Percentiles rank a stretch among this genome's conserved stretches.
Evolutionary conservation across 2,113 vertebrate genomes (phyloP).

Genomic region (Tupaia chinensis): DNA sequence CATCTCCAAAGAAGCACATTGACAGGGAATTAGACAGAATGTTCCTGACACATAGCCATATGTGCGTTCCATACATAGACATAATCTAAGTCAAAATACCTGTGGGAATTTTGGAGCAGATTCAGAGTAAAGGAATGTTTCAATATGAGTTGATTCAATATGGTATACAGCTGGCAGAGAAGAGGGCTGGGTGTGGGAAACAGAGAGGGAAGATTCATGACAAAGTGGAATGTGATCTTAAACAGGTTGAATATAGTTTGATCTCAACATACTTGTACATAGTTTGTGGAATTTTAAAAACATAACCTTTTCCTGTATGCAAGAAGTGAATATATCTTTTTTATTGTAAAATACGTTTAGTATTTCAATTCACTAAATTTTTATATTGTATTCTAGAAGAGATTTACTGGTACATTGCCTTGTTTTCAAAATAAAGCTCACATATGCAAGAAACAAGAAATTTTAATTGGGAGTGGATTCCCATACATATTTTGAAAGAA

Average conservation of each 20-base stretch:
- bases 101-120: conserved; percentile 44
- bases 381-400: neutral
- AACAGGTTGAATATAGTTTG: conserved; percentile 68
- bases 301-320: neutral
- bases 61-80: conserved; percentile 27
- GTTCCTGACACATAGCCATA: conserved; percentile 18
- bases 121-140: conserved; percentile 54
- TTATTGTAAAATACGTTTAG: neutral
- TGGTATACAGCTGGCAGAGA: conserved; percentile 66
- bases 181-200: neutral
- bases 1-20: neutral
- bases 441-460: conserved; percentile 1
- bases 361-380: neutral
- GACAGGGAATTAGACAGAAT: neutral
- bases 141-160: conserved; percentile 70
- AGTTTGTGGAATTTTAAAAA: neutral
- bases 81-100: conserved; percentile 55
- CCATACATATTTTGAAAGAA: neutral
- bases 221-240: conserved; percentile 77
- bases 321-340: neutral
- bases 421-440: conserved; percentile 24
- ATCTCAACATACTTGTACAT: neutral
- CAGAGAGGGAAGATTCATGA: conserved; percentile 58
- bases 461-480: neutral
- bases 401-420: neutral